Conservation (phyloP, 1,140 invertebrate genomes). For the Heliconius hewitsoni region DNA sequence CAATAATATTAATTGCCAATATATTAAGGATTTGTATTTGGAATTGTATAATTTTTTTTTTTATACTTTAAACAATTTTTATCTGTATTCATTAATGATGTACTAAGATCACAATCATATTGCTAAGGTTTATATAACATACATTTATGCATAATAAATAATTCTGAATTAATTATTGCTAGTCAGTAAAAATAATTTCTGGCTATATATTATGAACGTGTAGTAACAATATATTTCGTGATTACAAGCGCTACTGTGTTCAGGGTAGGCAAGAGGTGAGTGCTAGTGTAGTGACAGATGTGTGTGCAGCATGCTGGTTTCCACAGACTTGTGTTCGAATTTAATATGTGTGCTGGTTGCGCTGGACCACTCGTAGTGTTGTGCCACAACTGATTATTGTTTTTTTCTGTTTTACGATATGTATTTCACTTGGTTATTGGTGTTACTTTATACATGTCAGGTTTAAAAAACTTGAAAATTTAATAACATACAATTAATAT, state of each 20-base stretch:
- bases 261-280: slow-evolving; percentile 74
- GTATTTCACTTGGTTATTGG: no score
- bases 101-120: no score
- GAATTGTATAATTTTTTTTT: no score
- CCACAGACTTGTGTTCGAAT: slow-evolving; percentile 32
- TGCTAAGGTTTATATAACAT: no score
- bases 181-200: background rate
- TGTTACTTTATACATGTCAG: no score
- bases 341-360: slow-evolving; percentile 46
- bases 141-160: background rate
- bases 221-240: slow-evolving; percentile 59
- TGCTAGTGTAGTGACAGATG: slow-evolving; percentile 51
- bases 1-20: no score
- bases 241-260: slow-evolving; percentile 71
- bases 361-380: slow-evolving; percentile 25
- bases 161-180: background rate
- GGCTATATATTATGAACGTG: background rate
- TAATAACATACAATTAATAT: no score
- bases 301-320: slow-evolving; percentile 57
- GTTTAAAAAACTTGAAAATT: no score
- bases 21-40: no score
- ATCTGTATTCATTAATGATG: no score
- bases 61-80: no score
- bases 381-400: slow-evolving; percentile 28
- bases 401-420: background rate